phyloP scores from a whole-genome alignment of 2,797 vertebrate genomes.

The Rhinatrema bivittatum region DNA sequence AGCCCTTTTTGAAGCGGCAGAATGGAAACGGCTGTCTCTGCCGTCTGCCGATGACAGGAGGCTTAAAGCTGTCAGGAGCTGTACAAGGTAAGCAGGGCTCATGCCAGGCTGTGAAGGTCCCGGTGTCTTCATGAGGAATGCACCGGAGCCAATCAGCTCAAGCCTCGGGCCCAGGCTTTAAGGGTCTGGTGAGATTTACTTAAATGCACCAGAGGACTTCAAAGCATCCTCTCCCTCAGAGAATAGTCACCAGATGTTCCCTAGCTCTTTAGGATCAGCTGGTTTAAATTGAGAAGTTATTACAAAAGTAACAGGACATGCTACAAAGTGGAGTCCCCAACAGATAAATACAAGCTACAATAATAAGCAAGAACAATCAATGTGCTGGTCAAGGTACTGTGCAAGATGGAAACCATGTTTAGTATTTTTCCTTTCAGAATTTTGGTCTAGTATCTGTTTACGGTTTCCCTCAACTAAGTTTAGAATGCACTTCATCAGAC shows the following conservation, averaged over 20 bases:
- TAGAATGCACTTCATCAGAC: too few species aligned
- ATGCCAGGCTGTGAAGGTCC: constrained; percentile 32
- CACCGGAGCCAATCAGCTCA: constrained; percentile 36
- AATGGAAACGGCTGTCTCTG: constrained; percentile 49
- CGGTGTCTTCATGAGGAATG: constrained; percentile 39
- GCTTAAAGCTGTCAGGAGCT: constrained; percentile 39
- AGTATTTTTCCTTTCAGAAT: too few species aligned
- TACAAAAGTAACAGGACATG: constrained; percentile 10
- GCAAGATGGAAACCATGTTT: too few species aligned
- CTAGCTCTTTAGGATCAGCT: constrained; percentile 44
- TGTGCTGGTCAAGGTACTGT: constrained; percentile 18
- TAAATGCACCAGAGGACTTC: constrained; percentile 50
- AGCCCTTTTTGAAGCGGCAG: constrained; percentile 41
- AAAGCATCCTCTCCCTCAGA: constrained; percentile 42
- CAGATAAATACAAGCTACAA: constrained; percentile 31
- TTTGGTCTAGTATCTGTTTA: too few species aligned
- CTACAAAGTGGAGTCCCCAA: constrained; percentile 24
- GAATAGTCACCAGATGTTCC: constrained; percentile 61
- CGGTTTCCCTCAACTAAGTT: too few species aligned
- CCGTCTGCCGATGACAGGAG: constrained; percentile 32
- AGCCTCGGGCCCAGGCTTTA: constrained; percentile 34
- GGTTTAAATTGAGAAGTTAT: constrained; percentile 25
- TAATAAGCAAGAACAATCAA: constrained; percentile 11
- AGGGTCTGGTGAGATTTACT: constrained; percentile 39
- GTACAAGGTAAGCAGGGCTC: constrained; percentile 30